These are phyloP conservation scores for Megaceryle alcyon DNA, from an alignment of 2,797 vertebrate species.

Conservation along the genomic window DNA sequence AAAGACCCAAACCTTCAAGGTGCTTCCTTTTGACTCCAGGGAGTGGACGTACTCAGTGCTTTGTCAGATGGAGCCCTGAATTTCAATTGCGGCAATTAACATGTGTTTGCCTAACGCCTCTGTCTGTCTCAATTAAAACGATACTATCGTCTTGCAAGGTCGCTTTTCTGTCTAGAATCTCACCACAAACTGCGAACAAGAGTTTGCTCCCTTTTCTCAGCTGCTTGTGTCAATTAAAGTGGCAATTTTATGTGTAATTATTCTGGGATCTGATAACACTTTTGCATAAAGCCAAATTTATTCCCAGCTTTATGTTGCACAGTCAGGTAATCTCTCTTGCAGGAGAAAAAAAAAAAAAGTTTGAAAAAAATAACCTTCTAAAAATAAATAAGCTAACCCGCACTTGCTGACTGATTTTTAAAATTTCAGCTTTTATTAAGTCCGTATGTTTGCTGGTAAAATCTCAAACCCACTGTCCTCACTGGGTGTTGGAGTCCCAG, in stretches of 20 bases:
- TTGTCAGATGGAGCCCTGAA: conserved; percentile 48
- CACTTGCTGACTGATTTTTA: neutral
- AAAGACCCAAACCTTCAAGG: conserved; percentile 45
- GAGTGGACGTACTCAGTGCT: conserved; percentile 9
- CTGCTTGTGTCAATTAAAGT: conserved; percentile 42
- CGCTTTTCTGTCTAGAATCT: conserved; percentile 45
- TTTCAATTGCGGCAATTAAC: conserved; percentile 54
- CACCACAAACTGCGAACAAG: neutral
- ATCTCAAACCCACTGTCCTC: neutral
- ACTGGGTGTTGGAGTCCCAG: neutral
- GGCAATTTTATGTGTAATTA: conserved; percentile 50
- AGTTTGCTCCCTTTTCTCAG: conserved; percentile 1
- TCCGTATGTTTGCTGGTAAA: neutral
- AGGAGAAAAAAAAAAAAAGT: neutral
- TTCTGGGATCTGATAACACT: neutral
- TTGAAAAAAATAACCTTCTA: neutral
- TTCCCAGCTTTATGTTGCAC: conserved; percentile 6
- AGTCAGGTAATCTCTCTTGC: neutral
- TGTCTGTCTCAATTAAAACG: conserved; percentile 62
- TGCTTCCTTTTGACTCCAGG: conserved; percentile 58
- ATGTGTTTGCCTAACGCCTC: conserved; percentile 45
- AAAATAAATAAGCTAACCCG: neutral
- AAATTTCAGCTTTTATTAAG: neutral
- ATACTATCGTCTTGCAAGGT: conserved; percentile 55
- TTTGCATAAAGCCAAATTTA: neutral